phyloP scores from a whole-genome alignment of 2,888 invertebrate species.

The Pheosia gnoma region DNA sequence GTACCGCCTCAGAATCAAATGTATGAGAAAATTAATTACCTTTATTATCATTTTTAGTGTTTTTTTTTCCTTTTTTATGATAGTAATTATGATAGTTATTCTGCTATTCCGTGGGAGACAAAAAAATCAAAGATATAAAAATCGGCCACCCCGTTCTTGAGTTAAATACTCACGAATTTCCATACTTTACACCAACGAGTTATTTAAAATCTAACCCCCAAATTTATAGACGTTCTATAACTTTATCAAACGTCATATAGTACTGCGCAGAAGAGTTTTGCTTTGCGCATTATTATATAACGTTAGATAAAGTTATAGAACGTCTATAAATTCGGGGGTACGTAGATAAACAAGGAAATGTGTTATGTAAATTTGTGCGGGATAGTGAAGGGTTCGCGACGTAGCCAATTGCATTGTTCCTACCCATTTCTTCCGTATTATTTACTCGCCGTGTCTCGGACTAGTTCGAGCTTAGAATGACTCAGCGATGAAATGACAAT shows the following conservation, averaged over 20 bases:
- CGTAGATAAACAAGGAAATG: not conserved
- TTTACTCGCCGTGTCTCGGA: not conserved
- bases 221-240: too few species aligned
- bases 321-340: too few species aligned
- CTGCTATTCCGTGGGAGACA: not conserved
- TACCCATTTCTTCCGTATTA: conserved; percentile 17
- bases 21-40: too few species aligned
- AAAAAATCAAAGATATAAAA: not conserved
- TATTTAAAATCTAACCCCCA: not conserved
- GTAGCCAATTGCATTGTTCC: not conserved
- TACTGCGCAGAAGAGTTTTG: too few species aligned
- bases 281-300: too few species aligned
- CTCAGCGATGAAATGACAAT: not conserved
- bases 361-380: not conserved
- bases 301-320: too few species aligned
- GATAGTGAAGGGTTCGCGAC: not conserved
- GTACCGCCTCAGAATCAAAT: too few species aligned
- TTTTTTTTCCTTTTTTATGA: too few species aligned
- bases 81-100: too few species aligned
- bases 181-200: not conserved
- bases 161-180: too few species aligned
- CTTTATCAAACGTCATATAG: too few species aligned
- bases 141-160: not conserved
- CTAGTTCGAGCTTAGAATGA: not conserved
- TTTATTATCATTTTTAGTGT: too few species aligned